A percentile compares a stretch with the other conserved stretches of the same genome.
phyloP scores from a whole-genome alignment of 2,888 invertebrate genomes.

The Charanyca ferruginea region DNA sequence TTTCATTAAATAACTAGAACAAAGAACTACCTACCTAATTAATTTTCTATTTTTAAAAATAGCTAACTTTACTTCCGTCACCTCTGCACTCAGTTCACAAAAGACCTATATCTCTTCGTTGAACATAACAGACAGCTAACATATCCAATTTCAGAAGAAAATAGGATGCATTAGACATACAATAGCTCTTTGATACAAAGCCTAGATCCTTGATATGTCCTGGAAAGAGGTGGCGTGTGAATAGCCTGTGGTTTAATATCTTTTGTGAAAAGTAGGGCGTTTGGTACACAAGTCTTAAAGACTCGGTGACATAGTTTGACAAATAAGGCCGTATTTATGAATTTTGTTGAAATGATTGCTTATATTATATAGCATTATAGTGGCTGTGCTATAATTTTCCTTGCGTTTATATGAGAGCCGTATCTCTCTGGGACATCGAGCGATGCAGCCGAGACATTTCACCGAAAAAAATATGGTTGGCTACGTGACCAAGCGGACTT shows the following conservation, averaged over 20 bases:
- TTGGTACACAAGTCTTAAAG: slow-evolving; percentile 7
- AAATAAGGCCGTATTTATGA: not conserved
- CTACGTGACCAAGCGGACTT: too few species aligned
- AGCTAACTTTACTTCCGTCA: not conserved
- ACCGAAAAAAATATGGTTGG: too few species aligned
- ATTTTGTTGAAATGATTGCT: not conserved
- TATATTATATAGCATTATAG: too few species aligned
- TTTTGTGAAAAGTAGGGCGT: slow-evolving; percentile 26
- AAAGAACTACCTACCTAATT: not conserved
- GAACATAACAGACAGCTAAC: slow-evolving; percentile 34
- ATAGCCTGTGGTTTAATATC: slow-evolving; percentile 19
- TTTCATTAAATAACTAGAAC: not conserved
- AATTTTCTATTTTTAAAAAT: not conserved
- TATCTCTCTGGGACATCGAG: too few species aligned
- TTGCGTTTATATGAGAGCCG: too few species aligned
- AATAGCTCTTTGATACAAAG: slow-evolving; percentile 28
- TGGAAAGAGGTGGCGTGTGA: slow-evolving; percentile 23
- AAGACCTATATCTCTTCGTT: slow-evolving; percentile 13
- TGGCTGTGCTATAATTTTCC: too few species aligned
- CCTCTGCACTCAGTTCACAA: slow-evolving; percentile 11
- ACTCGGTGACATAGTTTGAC: not conserved
- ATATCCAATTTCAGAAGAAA: slow-evolving; percentile 44
- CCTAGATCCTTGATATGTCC: slow-evolving; percentile 25
- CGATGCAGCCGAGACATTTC: too few species aligned
- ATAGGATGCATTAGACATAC: slow-evolving; percentile 49